These are phyloP conservation scores for Microctonus hyperodae DNA, from an alignment of 2,888 invertebrate species.

Conservation along the genomic window DNA sequence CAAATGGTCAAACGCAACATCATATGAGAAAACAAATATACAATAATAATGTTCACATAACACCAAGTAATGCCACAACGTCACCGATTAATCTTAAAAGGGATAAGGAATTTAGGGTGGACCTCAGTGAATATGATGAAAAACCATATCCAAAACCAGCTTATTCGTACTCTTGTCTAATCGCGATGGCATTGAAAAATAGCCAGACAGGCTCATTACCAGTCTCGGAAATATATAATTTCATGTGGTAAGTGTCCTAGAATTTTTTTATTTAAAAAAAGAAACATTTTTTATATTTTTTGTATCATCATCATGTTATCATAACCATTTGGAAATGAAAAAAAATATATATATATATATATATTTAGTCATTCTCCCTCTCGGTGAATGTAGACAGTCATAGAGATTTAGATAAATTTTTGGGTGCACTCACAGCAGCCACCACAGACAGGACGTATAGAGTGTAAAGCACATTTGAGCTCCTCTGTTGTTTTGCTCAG, in stretches of 20 bases:
- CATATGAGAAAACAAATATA: slow-evolving; percentile 59
- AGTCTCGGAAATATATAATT: slow-evolving; percentile 98
- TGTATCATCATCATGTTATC: neutral
- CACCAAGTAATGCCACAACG: slow-evolving; percentile 39
- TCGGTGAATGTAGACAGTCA: neutral
- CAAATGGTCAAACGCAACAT: slow-evolving; percentile 45
- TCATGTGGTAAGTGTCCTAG: slow-evolving; percentile 84
- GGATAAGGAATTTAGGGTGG: slow-evolving; percentile 54
- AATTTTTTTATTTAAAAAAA: neutral
- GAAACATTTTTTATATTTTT: neutral
- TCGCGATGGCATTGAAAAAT: slow-evolving; percentile 97
- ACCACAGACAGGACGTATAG: neutral
- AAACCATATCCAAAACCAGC: slow-evolving; percentile 92
- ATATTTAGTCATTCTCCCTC: slow-evolving; percentile 5
- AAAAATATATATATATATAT: too few relatives aligned
- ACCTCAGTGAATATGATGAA: slow-evolving; percentile 65
- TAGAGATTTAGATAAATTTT: slow-evolving; percentile 13
- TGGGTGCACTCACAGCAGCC: slow-evolving; percentile 21
- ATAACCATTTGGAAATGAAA: neutral
- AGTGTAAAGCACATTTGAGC: slow-evolving; percentile 23
- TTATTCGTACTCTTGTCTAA: slow-evolving; percentile 97
- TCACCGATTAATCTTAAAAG: slow-evolving; percentile 47
- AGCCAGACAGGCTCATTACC: slow-evolving; percentile 93
- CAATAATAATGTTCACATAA: slow-evolving; percentile 54
- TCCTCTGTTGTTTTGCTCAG: neutral